phyloP scores from a whole-genome alignment of 2,113 vertebrate genomes.

The Hylia prasina region DNA sequence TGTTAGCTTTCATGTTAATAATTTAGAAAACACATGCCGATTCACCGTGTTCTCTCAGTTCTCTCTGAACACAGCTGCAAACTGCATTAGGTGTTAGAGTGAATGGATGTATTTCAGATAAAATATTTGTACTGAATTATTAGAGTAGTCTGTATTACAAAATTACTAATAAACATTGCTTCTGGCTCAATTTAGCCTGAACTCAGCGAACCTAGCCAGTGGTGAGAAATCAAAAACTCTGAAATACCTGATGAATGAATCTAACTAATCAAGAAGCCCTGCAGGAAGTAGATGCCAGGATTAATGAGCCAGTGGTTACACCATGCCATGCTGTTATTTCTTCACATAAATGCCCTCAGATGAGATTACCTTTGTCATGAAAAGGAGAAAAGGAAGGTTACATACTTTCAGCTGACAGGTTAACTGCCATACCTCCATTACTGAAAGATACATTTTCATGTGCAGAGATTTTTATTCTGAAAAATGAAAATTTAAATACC shows the following conservation, averaged over 20 bases:
- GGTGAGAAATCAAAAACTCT: slow-evolving; percentile 77
- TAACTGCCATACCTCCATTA: slow-evolving; percentile 71
- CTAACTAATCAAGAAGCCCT: slow-evolving; percentile 77
- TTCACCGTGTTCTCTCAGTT: slow-evolving; percentile 60
- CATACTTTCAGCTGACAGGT: slow-evolving; percentile 72
- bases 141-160: slow-evolving; percentile 75
- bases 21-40: slow-evolving; percentile 72
- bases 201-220: slow-evolving; percentile 76
- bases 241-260: slow-evolving; percentile 75
- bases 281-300: slow-evolving; percentile 79
- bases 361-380: slow-evolving; percentile 78
- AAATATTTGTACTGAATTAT: slow-evolving; percentile 79
- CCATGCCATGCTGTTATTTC: slow-evolving; percentile 77
- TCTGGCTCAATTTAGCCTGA: slow-evolving; percentile 79
- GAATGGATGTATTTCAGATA: slow-evolving; percentile 69
- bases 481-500: slow-evolving; percentile 68
- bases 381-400: slow-evolving; percentile 79
- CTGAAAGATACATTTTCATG: slow-evolving; percentile 63
- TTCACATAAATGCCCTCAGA: slow-evolving; percentile 77
- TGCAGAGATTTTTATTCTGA: slow-evolving; percentile 63
- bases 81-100: slow-evolving; percentile 53
- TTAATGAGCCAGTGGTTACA: slow-evolving; percentile 78
- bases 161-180: slow-evolving; percentile 82
- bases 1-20: slow-evolving; percentile 70
- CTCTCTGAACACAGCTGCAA: slow-evolving; percentile 67